Evolutionary conservation across 2,797 vertebrate species (phyloP).

Genomic region (Argyrosomus regius): DNA sequence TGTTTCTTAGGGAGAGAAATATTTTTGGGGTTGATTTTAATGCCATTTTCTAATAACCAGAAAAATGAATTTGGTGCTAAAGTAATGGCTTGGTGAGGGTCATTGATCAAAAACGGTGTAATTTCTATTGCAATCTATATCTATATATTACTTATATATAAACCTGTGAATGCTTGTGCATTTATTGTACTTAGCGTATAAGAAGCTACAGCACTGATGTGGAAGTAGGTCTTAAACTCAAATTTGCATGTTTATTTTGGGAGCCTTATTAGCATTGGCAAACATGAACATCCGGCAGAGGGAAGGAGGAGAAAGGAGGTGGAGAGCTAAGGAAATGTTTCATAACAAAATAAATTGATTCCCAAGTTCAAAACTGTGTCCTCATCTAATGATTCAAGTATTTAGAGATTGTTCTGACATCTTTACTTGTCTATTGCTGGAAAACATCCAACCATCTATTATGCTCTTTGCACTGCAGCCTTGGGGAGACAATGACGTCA

Average conservation of each 20-base stretch:
- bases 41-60: background rate
- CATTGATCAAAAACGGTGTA: background rate
- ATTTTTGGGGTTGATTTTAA: background rate
- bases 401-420: slow-evolving; percentile 51
- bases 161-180: slow-evolving; percentile 28
- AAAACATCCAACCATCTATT: slow-evolving; percentile 43
- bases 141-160: background rate
- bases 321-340: slow-evolving; percentile 55
- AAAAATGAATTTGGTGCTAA: background rate
- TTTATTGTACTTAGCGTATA: slow-evolving; percentile 46
- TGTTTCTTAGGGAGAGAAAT: background rate
- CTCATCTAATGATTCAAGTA: slow-evolving; percentile 41
- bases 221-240: slow-evolving; percentile 75
- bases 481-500: slow-evolving; percentile 46
- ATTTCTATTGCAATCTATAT: slow-evolving; percentile 1
- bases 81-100: background rate
- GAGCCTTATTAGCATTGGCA: slow-evolving; percentile 77
- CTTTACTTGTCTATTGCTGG: slow-evolving; percentile 30
- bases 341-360: slow-evolving; percentile 62
- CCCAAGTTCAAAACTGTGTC: slow-evolving; percentile 54
- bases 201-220: slow-evolving; percentile 54
- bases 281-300: slow-evolving; percentile 64
- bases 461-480: slow-evolving; percentile 37
- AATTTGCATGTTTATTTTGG: slow-evolving; percentile 80
- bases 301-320: slow-evolving; percentile 4